phyloP scores from a whole-genome alignment of 2,113 vertebrate genomes.

The Brachionichthys hirsutus region DNA sequence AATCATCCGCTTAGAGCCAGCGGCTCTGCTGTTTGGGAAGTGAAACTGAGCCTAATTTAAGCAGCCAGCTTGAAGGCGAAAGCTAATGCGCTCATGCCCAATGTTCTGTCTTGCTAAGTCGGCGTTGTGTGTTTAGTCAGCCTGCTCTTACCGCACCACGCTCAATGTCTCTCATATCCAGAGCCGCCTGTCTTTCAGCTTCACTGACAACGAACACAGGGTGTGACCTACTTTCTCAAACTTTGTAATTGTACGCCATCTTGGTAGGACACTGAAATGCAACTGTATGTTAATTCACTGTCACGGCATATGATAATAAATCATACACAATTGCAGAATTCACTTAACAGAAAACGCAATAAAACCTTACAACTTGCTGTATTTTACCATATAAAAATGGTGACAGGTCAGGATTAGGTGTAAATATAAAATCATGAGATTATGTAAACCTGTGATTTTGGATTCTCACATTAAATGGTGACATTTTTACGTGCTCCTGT shows the following conservation, averaged over 20 bases:
- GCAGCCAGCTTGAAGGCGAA: slow-evolving; percentile 19
- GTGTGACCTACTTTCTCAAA: slow-evolving; percentile 53
- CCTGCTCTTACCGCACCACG: slow-evolving; percentile 19
- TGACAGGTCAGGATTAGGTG: no score
- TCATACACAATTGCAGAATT: no score
- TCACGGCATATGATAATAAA: background rate
- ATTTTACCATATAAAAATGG: no score
- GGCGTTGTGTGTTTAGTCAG: slow-evolving; percentile 29
- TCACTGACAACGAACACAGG: slow-evolving; percentile 37
- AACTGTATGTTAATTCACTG: slow-evolving; percentile 48
- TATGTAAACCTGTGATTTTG: no score
- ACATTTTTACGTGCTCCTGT: no score
- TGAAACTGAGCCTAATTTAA: slow-evolving; percentile 26
- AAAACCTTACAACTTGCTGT: no score
- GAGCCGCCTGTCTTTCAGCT: slow-evolving; percentile 11
- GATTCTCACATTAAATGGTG: no score
- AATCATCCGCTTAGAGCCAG: slow-evolving; percentile 23
- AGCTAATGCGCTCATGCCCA: slow-evolving; percentile 21
- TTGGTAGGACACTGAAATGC: slow-evolving; percentile 45
- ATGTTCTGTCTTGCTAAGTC: slow-evolving; percentile 30
- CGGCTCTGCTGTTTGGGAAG: slow-evolving; percentile 14
- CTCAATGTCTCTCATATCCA: slow-evolving; percentile 25
- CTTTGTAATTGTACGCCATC: slow-evolving; percentile 29
- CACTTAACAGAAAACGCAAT: no score
- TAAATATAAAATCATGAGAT: no score